Conservation (phyloP, 30 jellyfish, hydroid and myxozoan genomes). For the Clytia hemisphaerica region DNA sequence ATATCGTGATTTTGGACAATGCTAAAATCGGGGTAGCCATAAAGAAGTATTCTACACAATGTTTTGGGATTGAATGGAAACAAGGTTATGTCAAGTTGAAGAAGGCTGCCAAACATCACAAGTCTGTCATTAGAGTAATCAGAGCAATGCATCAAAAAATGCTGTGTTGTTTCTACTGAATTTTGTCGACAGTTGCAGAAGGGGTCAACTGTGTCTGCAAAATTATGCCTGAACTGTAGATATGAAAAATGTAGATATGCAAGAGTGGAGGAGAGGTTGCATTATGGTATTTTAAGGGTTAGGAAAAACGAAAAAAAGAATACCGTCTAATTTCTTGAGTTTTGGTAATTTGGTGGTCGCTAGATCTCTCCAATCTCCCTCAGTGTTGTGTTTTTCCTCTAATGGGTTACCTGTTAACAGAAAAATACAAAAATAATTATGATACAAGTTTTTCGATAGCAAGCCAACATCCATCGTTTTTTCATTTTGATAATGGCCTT, state of each 20-base stretch:
- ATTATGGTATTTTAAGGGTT: background rate
- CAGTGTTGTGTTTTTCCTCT: slow-evolving; percentile 89
- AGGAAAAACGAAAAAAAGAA: background rate
- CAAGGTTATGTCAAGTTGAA: too few relatives aligned
- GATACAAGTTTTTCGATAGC: background rate
- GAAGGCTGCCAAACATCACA: too few relatives aligned
- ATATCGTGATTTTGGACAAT: too few relatives aligned
- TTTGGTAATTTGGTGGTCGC: slow-evolving; percentile 85
- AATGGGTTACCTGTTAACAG: slow-evolving; percentile 67
- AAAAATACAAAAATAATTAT: background rate
- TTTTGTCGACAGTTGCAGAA: too few relatives aligned
- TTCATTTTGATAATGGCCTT: too few relatives aligned
- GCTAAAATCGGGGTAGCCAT: too few relatives aligned
- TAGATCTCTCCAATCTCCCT: slow-evolving; percentile 94
- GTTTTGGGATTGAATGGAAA: too few relatives aligned
- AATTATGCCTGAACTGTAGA: slow-evolving; percentile 14
- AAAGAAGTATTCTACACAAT: too few relatives aligned
- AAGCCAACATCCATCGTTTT: background rate
- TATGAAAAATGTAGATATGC: background rate
- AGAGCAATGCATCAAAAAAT: slow-evolving; percentile 1
- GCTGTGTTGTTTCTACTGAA: too few relatives aligned
- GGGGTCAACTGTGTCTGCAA: too few relatives aligned
- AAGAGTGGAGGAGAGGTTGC: background rate
- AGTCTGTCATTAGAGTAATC: background rate
- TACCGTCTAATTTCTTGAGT: slow-evolving; percentile 90